phyloP scores from a whole-genome alignment of 2,888 invertebrate species.

The Amorpha juglandis region DNA sequence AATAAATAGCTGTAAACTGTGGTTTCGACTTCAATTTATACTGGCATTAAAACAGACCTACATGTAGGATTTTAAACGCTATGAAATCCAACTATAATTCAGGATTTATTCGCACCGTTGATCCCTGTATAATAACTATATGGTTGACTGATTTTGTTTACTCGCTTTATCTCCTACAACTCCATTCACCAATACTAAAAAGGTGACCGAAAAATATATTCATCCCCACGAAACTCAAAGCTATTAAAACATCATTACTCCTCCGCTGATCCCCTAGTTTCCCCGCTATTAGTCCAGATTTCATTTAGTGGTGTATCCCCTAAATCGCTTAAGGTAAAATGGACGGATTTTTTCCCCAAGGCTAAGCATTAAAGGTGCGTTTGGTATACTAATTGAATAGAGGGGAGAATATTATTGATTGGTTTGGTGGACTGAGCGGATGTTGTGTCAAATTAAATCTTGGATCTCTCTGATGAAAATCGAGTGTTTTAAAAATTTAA shows the following conservation, averaged over 20 bases:
- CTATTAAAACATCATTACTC: slow-evolving; percentile 42
- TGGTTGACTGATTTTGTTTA: not conserved
- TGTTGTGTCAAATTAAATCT: slow-evolving; percentile 29
- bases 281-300: slow-evolving; percentile 36
- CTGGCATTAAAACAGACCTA: not conserved
- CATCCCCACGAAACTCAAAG: slow-evolving; percentile 20
- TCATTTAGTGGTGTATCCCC: slow-evolving; percentile 68
- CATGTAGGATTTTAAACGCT: not conserved
- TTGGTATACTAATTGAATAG: slow-evolving; percentile 76
- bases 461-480: slow-evolving; percentile 1
- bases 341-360: slow-evolving; percentile 63
- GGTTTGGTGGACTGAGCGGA: slow-evolving; percentile 39
- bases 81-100: not conserved
- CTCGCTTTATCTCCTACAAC: not conserved
- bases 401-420: slow-evolving; percentile 68
- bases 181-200: not conserved
- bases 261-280: slow-evolving; percentile 32
- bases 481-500: not conserved
- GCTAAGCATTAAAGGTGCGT: slow-evolving; percentile 74
- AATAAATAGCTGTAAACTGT: slow-evolving; percentile 13
- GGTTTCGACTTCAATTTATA: slow-evolving; percentile 8
- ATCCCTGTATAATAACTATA: not conserved
- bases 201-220: slow-evolving; percentile 14
- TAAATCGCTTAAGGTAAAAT: slow-evolving; percentile 75
- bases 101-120: not conserved